Percentiles rank a stretch among this genome's conserved stretches.
phyloP scores from a whole-genome alignment of 35 echinoderm and acorn worm species.

The Diadema setosum region DNA sequence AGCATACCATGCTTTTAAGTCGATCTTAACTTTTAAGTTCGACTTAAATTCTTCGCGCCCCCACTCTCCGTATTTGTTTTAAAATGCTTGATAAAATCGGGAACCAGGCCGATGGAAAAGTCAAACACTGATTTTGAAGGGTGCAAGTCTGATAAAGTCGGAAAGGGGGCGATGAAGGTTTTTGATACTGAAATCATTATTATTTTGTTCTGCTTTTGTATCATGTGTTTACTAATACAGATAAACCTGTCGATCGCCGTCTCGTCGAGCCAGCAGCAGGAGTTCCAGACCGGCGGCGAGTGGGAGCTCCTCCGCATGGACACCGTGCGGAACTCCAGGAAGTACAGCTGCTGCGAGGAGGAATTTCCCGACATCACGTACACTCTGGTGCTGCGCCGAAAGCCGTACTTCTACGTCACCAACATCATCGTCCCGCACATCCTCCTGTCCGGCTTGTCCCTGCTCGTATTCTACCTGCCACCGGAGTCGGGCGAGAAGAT shows the following conservation, averaged over 20 bases:
- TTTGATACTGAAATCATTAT: too few relatives aligned
- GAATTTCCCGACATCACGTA: slow-evolving; percentile 67
- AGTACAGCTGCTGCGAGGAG: slow-evolving; percentile 60
- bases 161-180: too few relatives aligned
- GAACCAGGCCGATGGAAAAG: too few relatives aligned
- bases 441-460: slow-evolving; percentile 60
- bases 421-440: slow-evolving; percentile 87
- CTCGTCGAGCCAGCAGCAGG: slow-evolving; percentile 7
- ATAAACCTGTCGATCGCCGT: slow-evolving; percentile 2
- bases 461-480: slow-evolving; percentile 75
- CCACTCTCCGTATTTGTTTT: too few relatives aligned
- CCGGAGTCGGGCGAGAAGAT: slow-evolving; percentile 94
- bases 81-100: too few relatives aligned
- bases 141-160: too few relatives aligned
- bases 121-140: too few relatives aligned
- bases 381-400: slow-evolving; percentile 42
- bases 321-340: neutral
- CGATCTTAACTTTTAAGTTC: too few relatives aligned
- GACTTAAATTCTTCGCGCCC: too few relatives aligned
- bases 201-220: too few relatives aligned
- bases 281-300: slow-evolving; percentile 66
- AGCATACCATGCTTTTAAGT: too few relatives aligned
- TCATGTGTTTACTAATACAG: too few relatives aligned
- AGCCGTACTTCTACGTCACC: slow-evolving; percentile 75
- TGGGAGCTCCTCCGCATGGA: slow-evolving; percentile 71